These are phyloP conservation scores for Brachionus plicatilis DNA, from an alignment of 1,140 invertebrate genomes.

Conservation along the genomic window DNA sequence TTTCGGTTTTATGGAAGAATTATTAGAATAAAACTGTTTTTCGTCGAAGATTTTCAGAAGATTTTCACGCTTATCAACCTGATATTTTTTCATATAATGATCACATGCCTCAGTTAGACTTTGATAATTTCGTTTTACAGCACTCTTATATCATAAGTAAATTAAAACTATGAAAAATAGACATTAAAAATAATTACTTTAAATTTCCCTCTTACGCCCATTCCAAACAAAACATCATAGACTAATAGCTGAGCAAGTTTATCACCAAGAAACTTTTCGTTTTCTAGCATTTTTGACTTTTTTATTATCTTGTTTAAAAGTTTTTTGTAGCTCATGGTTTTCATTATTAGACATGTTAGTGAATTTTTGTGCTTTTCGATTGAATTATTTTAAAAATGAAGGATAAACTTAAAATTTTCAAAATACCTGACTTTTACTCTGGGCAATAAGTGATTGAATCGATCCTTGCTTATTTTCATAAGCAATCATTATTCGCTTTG, in stretches of 20 bases:
- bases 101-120: neutral
- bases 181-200: neutral
- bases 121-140: slow-evolving; percentile 23
- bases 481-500: slow-evolving; percentile 27
- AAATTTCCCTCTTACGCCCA: slow-evolving; percentile 37
- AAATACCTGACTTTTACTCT: slow-evolving; percentile 8
- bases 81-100: slow-evolving; percentile 30
- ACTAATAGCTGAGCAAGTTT: slow-evolving; percentile 28
- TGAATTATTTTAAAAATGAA: neutral
- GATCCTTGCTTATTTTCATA: slow-evolving; percentile 36
- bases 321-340: slow-evolving; percentile 22
- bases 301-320: slow-evolving; percentile 31
- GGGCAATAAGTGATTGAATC: slow-evolving; percentile 24
- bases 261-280: slow-evolving; percentile 28
- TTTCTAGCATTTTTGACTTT: slow-evolving; percentile 25
- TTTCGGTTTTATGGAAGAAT: slow-evolving; percentile 25
- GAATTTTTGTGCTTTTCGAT: slow-evolving; percentile 20
- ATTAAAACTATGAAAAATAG: neutral
- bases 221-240: slow-evolving; percentile 39
- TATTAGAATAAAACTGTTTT: neutral
- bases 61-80: slow-evolving; percentile 1
- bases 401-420: neutral
- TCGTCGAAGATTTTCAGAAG: slow-evolving; percentile 23
- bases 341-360: slow-evolving; percentile 23
- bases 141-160: neutral